These are phyloP conservation scores for Euzetes globulus DNA, from an alignment of 2,888 invertebrate genomes.

Conservation along the genomic window DNA sequence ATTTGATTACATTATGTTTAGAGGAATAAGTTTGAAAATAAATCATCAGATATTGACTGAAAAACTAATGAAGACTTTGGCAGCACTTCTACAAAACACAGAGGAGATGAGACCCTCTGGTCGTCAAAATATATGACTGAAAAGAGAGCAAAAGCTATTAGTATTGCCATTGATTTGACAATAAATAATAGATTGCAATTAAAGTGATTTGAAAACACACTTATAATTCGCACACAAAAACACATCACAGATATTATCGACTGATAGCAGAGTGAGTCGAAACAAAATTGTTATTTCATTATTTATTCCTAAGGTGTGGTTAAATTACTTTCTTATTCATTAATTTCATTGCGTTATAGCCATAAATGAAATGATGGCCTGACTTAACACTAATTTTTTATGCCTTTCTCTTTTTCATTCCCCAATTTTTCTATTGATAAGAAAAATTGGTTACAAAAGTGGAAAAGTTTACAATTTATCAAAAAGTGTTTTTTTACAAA, in stretches of 20 bases:
- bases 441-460: not conserved
- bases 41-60: not conserved
- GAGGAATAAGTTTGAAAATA: not conserved
- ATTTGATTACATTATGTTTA: not conserved
- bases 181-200: not conserved
- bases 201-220: not conserved
- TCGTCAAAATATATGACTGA: not conserved
- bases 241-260: not conserved
- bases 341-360: not conserved
- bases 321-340: slow-evolving; percentile 11
- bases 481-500: not conserved
- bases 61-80: not conserved
- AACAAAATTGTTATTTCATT: not conserved
- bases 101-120: not conserved
- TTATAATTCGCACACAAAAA: not conserved
- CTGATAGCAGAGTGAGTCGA: not conserved
- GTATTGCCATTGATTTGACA: not conserved
- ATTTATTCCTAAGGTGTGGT: slow-evolving; percentile 10
- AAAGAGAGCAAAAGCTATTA: not conserved
- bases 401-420: not conserved
- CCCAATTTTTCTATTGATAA: not conserved
- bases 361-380: not conserved
- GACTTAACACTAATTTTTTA: not conserved
- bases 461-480: not conserved
- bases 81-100: no score